Conservation (phyloP, 2,113 vertebrate genomes). For the Xenopus borealis region DNA sequence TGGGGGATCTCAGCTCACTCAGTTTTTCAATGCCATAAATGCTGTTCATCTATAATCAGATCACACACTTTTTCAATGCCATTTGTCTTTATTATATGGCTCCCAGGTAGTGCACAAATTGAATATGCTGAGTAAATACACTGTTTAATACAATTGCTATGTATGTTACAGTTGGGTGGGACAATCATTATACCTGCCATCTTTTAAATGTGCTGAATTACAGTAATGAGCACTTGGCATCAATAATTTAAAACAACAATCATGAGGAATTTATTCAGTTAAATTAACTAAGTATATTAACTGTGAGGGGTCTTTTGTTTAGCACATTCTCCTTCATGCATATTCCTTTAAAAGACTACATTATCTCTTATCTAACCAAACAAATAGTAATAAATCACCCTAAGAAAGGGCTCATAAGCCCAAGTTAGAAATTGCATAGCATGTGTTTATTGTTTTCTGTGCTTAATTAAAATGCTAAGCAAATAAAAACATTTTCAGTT, state of each 20-base stretch:
- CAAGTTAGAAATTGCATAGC: too few relatives aligned
- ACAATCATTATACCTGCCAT: too few relatives aligned
- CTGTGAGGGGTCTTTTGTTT: not conserved
- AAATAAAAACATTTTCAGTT: too few relatives aligned
- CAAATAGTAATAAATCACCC: not conserved
- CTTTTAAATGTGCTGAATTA: too few relatives aligned
- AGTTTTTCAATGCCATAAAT: constrained; percentile 41
- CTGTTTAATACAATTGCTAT: not conserved
- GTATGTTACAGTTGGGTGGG: not conserved
- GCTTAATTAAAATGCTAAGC: too few relatives aligned
- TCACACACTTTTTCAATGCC: constrained; percentile 17
- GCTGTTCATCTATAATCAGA: constrained; percentile 47
- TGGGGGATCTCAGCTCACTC: constrained; percentile 21
- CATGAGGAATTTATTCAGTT: not conserved
- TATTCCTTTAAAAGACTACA: not conserved
- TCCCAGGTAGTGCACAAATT: constrained; percentile 14
- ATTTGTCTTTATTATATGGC: constrained; percentile 55
- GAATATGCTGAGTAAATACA: not conserved
- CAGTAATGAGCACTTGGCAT: too few relatives aligned
- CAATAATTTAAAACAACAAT: too few relatives aligned
- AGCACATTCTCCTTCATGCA: not conserved
- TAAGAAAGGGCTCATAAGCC: too few relatives aligned
- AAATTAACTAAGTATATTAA: too few relatives aligned
- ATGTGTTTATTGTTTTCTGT: too few relatives aligned
- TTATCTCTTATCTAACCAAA: not conserved